Evolutionary conservation across 64 coral and sea anemone genomes (phyloP), one percentile per base, ranked within the genome.

Genomic region (Stichodactyla mertensii): DNA sequence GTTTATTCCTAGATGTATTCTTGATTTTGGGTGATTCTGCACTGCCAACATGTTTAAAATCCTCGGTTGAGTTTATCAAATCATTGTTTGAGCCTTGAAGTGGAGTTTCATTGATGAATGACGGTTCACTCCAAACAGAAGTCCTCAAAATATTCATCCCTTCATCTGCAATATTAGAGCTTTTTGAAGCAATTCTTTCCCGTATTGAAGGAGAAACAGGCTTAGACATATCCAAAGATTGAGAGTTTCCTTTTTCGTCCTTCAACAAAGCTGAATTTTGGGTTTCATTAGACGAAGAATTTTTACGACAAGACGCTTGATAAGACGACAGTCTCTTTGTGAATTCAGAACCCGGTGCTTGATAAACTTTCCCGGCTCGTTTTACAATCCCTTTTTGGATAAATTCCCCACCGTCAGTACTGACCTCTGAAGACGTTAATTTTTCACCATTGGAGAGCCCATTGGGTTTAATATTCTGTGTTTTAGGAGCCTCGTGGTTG

Each of bases 331-430:
- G 78, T 52, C 78, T 20, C 78, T 81, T 81, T 51, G 78, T 19
- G 36, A 81, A 55, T 20, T 55, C 78, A 81, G 78, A 81, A 4
- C 53, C 78, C 19, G 51, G 36, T 7, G 78, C 53, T 55, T 54
- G 51, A 19, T 53, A 81, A 28, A 81, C 53, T 20, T 55, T 81
- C 19, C 78, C 78, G 53, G 78, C 81, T 89, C 54, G 55, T 78
- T 85, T 20, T 15, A 57, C 28, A 64, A 28, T 80, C 59, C 71
- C 74, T 80, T 13, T 90, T 86, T 23, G 18, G 71, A 62, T 90
- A 74, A 79, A 86, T 85, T 36, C 54, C 31, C 22, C 16, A 23
- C 64, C 78, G 16, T 85, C 83, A 64, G 4, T 56, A 16, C 26
- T 51, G 0, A 10, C 20, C 55, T 64, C 56, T 18, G n/a, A 27